phyloP scores from a whole-genome alignment of 2,888 invertebrate species.

The Nasonovia ribisnigri region DNA sequence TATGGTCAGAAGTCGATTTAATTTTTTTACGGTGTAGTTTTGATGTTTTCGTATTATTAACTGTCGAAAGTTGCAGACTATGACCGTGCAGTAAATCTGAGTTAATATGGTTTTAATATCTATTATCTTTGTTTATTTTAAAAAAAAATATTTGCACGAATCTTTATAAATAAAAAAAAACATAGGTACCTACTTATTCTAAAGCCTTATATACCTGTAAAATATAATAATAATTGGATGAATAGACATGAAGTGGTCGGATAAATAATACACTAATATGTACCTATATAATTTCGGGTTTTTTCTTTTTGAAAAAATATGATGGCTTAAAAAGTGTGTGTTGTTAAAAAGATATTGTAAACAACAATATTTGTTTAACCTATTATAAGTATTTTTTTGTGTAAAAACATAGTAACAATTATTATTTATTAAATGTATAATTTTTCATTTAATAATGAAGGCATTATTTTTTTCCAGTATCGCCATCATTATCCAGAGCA shows the following conservation, averaged over 20 bases:
- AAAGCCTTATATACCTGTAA: background rate
- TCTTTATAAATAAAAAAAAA: background rate
- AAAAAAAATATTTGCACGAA: too few species aligned
- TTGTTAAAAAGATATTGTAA: background rate
- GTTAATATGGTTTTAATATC: background rate
- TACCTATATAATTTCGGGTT: background rate
- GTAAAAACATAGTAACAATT: constrained; percentile 17
- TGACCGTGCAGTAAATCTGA: background rate
- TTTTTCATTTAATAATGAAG: background rate
- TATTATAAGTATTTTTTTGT: background rate
- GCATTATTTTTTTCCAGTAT: constrained; percentile 78
- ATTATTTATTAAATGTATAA: background rate
- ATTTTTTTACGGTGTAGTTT: background rate
- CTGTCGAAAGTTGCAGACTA: background rate
- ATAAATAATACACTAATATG: background rate
- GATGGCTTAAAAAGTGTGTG: background rate
- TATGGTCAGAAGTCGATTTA: background rate
- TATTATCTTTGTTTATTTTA: background rate
- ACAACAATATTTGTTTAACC: background rate
- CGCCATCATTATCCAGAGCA: constrained; percentile 95
- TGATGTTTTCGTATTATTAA: background rate
- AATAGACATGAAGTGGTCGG: background rate
- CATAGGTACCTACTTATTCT: background rate
- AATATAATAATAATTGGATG: background rate
- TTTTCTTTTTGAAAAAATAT: background rate